Evolutionary conservation across 2,113 vertebrate genomes (phyloP).

Genomic region (Vimba vimba): DNA sequence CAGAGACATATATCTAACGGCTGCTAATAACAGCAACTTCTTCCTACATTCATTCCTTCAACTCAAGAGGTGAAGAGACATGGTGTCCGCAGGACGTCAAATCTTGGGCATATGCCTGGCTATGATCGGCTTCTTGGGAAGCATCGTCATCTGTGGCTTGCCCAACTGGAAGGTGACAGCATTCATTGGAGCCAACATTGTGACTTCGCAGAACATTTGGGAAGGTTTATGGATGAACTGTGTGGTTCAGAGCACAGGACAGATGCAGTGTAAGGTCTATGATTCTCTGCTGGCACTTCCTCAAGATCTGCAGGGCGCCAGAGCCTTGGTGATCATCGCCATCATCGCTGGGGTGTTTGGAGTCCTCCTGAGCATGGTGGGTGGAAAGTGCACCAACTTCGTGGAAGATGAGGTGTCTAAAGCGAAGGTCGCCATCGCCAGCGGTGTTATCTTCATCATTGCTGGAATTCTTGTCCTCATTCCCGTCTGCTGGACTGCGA

Average conservation of each 20-base stretch:
- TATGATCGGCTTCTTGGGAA: slow-evolving; percentile 81
- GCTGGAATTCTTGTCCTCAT: slow-evolving; percentile 77
- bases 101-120: slow-evolving; percentile 79
- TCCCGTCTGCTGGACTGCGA: slow-evolving; percentile 82
- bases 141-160: slow-evolving; percentile 81
- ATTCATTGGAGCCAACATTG: slow-evolving; percentile 87
- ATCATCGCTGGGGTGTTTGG: slow-evolving; percentile 67
- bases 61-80: slow-evolving; percentile 27
- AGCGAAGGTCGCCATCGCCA: slow-evolving; percentile 62
- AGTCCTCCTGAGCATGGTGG: slow-evolving; percentile 62
- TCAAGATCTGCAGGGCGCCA: slow-evolving; percentile 73
- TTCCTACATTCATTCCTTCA: neutral
- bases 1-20: neutral
- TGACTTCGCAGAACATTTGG: slow-evolving; percentile 82
- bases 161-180: slow-evolving; percentile 87
- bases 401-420: slow-evolving; percentile 64
- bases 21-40: neutral
- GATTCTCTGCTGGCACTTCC: slow-evolving; percentile 78
- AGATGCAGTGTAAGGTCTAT: slow-evolving; percentile 82
- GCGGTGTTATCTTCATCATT: slow-evolving; percentile 72
- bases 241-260: slow-evolving; percentile 76
- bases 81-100: slow-evolving; percentile 76
- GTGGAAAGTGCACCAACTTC: slow-evolving; percentile 77
- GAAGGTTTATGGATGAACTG: slow-evolving; percentile 84
- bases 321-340: slow-evolving; percentile 72